Evolutionary conservation across 1,140 invertebrate genomes (phyloP).

Genomic region (Tetramorium simillimum): DNA sequence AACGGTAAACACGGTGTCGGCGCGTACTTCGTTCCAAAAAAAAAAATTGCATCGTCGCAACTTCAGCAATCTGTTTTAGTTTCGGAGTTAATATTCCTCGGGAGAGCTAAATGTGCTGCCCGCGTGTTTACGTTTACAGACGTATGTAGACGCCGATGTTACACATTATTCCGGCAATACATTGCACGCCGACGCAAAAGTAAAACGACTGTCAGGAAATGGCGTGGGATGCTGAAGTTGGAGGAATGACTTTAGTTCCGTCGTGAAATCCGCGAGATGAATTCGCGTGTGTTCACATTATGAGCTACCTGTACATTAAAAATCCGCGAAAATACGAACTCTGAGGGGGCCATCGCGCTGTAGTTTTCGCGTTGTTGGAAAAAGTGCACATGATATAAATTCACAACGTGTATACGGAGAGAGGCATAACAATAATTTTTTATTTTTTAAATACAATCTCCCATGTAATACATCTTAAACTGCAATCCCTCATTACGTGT

Average conservation of each 20-base stretch:
- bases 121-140: constrained; percentile 12
- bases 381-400: neutral
- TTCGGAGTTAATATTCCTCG: constrained; percentile 32
- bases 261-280: neutral
- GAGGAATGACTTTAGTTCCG: neutral
- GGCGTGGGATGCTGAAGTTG: neutral
- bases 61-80: constrained; percentile 49
- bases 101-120: neutral
- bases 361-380: neutral
- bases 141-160: neutral
- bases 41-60: neutral
- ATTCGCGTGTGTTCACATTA: neutral
- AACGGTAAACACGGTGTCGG: neutral
- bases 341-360: neutral
- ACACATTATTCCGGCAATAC: constrained; percentile 26
- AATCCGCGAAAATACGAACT: neutral
- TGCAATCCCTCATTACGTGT: neutral
- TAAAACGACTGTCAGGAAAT: constrained; percentile 7
- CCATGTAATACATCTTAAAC: neutral
- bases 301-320: no score
- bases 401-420: neutral
- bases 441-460: neutral
- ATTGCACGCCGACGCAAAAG: neutral
- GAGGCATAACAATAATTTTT: neutral
- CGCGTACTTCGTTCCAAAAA: neutral